Evolutionary conservation across 2,888 invertebrate species (phyloP), one percentile per base, ranked within the genome.

Genomic region (Urechis unicinctus): DNA sequence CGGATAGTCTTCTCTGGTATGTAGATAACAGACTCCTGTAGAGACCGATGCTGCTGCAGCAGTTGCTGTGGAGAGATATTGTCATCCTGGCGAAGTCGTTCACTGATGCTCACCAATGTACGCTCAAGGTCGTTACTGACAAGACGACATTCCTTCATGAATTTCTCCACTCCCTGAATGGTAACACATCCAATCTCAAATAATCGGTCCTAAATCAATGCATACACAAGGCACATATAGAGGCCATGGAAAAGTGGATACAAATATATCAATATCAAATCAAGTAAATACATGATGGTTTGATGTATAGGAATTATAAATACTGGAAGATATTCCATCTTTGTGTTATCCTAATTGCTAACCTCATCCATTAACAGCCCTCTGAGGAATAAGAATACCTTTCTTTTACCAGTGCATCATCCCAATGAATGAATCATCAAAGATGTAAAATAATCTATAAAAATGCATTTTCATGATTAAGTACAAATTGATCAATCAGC

Each of bases 151-250:
- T 85, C 84, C 59, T 81, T 82, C 63, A 82, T 80, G 69, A 86
- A 88, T 66, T 85, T 84, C 69, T 88, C 88, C 54, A 86, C 82
- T 73, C 82, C 82, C 87, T 88, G 73, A 36, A 36, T 36, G 36
- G 17, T 13, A 36, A 36, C 36, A 9, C 36, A 49, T 2, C n/a
- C 5, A 45, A 3, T 22, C 60, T 47, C 53, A 58, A 30, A 25
- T 44, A 60, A n/a, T n/a, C n/a, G n/a, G n/a, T n/a, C n/a, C n/a
- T n/a, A n/a, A n/a, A n/a, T n/a, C n/a, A n/a, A n/a, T n/a, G n/a
- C n/a, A n/a, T n/a, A n/a, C n/a, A n/a, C n/a, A n/a, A n/a, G n/a
- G n/a, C n/a, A n/a, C n/a, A n/a, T 57, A 46, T 22, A 21, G 21
- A 13, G 46, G n/a, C 9, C 6, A 9, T 46, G 57, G 74, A 22